These are phyloP conservation scores for Rutilus rutilus DNA, from an alignment of 2,113 vertebrate species.

Conservation along the genomic window DNA sequence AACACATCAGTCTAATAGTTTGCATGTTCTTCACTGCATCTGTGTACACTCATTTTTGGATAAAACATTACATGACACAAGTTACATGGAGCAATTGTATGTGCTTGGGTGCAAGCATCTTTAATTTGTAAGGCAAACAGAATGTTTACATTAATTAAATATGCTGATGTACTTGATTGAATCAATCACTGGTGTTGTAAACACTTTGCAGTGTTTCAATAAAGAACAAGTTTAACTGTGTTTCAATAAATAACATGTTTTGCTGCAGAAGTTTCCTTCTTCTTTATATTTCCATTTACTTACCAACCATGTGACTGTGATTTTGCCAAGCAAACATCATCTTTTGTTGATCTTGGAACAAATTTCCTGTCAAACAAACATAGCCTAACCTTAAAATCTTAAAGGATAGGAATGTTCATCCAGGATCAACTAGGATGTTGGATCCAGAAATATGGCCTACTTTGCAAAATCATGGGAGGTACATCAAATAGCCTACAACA, in stretches of 20 bases:
- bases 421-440: background rate
- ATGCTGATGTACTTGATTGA: background rate
- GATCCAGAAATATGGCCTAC: background rate
- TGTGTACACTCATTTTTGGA: slow-evolving; percentile 7
- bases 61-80: background rate
- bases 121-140: slow-evolving; percentile 18
- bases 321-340: background rate
- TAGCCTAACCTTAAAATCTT: background rate
- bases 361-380: slow-evolving; percentile 5
- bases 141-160: background rate
- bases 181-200: background rate
- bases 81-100: background rate
- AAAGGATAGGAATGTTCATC: background rate
- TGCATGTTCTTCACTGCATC: slow-evolving; percentile 21
- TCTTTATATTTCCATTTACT: background rate
- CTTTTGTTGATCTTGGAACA: slow-evolving; percentile 1
- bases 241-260: slow-evolving; percentile 7
- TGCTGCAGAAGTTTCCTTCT: background rate
- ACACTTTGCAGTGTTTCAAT: slow-evolving; percentile 9
- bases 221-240: background rate
- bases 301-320: background rate
- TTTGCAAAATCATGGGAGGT: background rate
- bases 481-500: background rate
- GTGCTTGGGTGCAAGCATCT: background rate
- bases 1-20: slow-evolving; percentile 34